Base-by-base conservation (phyloP, 2,113 vertebrate species). In the Leucoraja erinaceus region DNA sequence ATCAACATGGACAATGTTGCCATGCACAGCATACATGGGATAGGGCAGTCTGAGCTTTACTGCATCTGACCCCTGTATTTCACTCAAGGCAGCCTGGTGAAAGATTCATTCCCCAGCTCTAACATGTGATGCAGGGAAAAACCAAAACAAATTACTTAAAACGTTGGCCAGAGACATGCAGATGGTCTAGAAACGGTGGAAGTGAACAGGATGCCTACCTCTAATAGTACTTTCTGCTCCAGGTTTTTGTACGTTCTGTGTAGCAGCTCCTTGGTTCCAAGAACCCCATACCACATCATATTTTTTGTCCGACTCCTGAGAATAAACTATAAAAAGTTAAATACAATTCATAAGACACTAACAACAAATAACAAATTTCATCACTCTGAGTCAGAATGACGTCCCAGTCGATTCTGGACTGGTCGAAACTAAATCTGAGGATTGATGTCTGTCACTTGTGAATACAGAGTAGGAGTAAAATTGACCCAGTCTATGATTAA, bases 271-370 rank as follows among this genome's bases (percentile, higher is more conserved):
- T 98, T 98, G 94, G 98, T 99, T 76, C 98, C 98, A 20, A 99
- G 93, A 0, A 99, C 98, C 6, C 98, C 98, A 0, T 99, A 99
- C 98, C 98, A 99, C 98, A 99, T 99, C 98, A 98, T 97, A 95
- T 99, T 99, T 95, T 99, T 99, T 25, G 98, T 99, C n/a, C 98
- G 97, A 94, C 98, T 99, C 96, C 98, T 99, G 92, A 93, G 31
- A 47, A 84, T 70, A 84, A 16, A 78, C 76, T 68, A 84, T 78
- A 25, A 93, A n/a, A 63, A 78, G 93, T 93, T 81, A 66, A 84
- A 84, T 78, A 93, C 75, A 59, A 38, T 78, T 81, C 93, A 93
- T 31, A 76, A 28, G 56, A 81, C 31, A 93, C 5, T 5, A 63
- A 31, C 5, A 8, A 63, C 38, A 31, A 66, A 88, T n/a, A 88